A percentile compares a stretch with the other conserved stretches of the same genome.
These are phyloP conservation scores for Pterophyllum scalare DNA, from an alignment of 2,113 vertebrate species.

Conservation along the genomic window DNA sequence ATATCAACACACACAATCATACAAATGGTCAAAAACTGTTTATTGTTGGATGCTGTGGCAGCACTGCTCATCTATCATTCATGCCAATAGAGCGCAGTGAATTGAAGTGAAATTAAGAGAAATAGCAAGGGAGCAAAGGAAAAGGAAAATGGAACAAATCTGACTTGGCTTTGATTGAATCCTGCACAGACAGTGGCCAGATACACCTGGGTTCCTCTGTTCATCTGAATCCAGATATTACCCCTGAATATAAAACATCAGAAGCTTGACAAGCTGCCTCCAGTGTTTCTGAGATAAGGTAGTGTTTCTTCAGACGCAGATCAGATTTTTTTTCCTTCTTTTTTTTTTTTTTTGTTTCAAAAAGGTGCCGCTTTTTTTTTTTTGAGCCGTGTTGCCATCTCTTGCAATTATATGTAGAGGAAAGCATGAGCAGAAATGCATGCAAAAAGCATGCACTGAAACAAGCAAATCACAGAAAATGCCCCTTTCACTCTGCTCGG, in stretches of 20 bases:
- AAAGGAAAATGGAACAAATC: conserved; percentile 45
- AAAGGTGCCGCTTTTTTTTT: conserved; percentile 7
- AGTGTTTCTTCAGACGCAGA: conserved; percentile 28
- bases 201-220: conserved; percentile 74
- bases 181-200: conserved; percentile 51
- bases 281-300: conserved; percentile 45
- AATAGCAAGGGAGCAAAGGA: conserved; percentile 38
- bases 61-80: conserved; percentile 44
- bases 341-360: neutral
- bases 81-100: conserved; percentile 28
- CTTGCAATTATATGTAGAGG: neutral
- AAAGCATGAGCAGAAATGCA: neutral
- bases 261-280: conserved; percentile 54
- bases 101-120: conserved; percentile 66
- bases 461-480: neutral
- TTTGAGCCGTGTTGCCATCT: neutral
- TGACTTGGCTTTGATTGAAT: conserved; percentile 72
- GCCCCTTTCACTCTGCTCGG: neutral
- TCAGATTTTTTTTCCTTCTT: neutral
- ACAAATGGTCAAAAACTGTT: conserved; percentile 41
- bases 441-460: neutral
- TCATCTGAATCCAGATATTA: conserved; percentile 68
- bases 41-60: conserved; percentile 23
- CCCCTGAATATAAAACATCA: conserved; percentile 69
- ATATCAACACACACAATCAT: conserved; percentile 4